A percentile compares a stretch with the other conserved stretches of the same genome.
Evolutionary conservation across 2,888 invertebrate species (phyloP).

Genomic region (Meteorus cinctellus): DNA sequence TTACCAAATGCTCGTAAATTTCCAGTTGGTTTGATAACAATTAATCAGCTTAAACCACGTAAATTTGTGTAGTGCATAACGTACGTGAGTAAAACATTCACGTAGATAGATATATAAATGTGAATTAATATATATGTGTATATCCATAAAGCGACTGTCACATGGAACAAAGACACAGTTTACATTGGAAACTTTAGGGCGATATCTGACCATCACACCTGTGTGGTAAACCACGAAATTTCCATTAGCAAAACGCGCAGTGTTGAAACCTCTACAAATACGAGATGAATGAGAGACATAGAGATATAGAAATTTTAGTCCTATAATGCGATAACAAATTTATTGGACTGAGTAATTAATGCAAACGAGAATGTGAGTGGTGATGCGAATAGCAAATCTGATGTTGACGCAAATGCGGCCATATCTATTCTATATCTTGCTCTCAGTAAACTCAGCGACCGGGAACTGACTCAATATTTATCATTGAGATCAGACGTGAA

Average conservation of each 20-base stretch:
- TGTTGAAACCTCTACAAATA: background rate
- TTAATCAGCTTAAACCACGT: constrained; percentile 52
- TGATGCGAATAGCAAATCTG: constrained; percentile 11
- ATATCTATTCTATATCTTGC: constrained; percentile 1
- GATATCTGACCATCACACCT: background rate
- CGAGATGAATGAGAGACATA: background rate
- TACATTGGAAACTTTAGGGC: background rate
- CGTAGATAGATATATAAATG: constrained; percentile 32
- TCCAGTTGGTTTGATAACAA: constrained; percentile 50
- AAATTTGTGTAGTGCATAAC: constrained; percentile 39
- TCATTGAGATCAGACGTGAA: background rate
- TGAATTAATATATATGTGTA: background rate
- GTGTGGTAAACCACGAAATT: constrained; percentile 5
- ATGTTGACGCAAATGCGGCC: constrained; percentile 28
- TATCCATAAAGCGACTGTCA: background rate
- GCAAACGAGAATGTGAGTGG: constrained; percentile 36
- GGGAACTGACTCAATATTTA: constrained; percentile 24
- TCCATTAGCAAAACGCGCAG: constrained; percentile 6
- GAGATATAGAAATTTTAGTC: constrained; percentile 19
- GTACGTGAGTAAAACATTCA: constrained; percentile 27
- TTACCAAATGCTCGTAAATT: constrained; percentile 41
- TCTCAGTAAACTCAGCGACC: background rate
- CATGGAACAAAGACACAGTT: background rate
- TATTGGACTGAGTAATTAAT: constrained; percentile 50
- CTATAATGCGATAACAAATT: constrained; percentile 47